Conservation (phyloP, 2,888 invertebrate species). For the Leptothorax acervorum region DNA sequence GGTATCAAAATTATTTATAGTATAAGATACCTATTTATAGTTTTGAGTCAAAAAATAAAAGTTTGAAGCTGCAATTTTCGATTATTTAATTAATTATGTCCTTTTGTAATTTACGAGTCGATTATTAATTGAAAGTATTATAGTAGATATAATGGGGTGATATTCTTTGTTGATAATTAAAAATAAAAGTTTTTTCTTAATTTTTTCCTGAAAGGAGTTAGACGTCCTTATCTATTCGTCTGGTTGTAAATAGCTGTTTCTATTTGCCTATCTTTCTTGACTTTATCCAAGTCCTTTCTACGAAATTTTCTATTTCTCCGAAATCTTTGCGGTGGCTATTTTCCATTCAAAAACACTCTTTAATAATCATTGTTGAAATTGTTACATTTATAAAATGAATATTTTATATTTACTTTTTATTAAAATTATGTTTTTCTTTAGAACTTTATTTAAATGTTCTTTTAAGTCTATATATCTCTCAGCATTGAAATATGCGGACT, state of each 20-base stretch:
- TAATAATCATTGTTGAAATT: not conserved
- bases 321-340: not conserved
- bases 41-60: not conserved
- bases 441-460: not conserved
- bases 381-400: not conserved
- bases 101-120: not conserved
- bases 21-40: too few relatives aligned
- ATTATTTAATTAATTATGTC: not conserved
- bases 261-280: not conserved
- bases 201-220: not conserved
- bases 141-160: not conserved
- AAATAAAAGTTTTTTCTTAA: too few relatives aligned
- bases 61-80: not conserved
- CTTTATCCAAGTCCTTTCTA: not conserved
- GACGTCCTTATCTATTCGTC: not conserved
- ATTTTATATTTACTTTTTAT: not conserved
- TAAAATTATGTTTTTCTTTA: not conserved
- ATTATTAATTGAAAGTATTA: not conserved
- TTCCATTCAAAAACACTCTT: not conserved
- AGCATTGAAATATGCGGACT: not conserved
- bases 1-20: not conserved
- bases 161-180: slow-evolving; percentile 2
- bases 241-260: not conserved
- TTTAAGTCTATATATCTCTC: not conserved
- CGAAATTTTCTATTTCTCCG: not conserved